These are phyloP conservation scores for Ramphastos sulfuratus DNA, from an alignment of 2,113 vertebrate genomes.

Conservation along the genomic window DNA sequence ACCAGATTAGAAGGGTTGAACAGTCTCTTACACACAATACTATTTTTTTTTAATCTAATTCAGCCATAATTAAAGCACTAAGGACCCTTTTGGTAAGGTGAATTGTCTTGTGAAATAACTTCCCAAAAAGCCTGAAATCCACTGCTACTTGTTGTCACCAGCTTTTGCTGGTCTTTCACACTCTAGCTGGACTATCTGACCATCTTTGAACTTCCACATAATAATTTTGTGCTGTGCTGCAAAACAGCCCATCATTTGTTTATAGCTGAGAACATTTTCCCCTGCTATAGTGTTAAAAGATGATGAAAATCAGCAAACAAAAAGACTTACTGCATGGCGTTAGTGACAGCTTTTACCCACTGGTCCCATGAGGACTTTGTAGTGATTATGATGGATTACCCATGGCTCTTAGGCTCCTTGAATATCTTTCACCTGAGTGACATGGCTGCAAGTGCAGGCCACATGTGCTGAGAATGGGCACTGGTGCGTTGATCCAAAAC, in stretches of 20 bases:
- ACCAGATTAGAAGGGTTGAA: not conserved
- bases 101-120: not conserved
- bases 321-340: not conserved
- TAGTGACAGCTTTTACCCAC: not conserved
- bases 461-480: fast-evolving
- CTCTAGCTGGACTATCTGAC: not conserved
- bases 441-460: fast-evolving
- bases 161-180: not conserved
- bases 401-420: not conserved
- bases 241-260: not conserved
- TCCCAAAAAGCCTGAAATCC: not conserved
- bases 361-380: fast-evolving
- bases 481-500: not conserved
- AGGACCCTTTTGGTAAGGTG: not conserved
- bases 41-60: not conserved
- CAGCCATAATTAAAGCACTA: not conserved
- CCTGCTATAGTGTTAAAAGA: not conserved
- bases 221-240: not conserved
- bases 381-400: not conserved
- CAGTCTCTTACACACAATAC: not conserved
- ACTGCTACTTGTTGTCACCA: not conserved
- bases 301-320: not conserved
- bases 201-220: not conserved
- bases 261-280: not conserved
- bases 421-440: not conserved